Conservation (phyloP, 1,140 invertebrate species). For the Nylanderia fulva region DNA sequence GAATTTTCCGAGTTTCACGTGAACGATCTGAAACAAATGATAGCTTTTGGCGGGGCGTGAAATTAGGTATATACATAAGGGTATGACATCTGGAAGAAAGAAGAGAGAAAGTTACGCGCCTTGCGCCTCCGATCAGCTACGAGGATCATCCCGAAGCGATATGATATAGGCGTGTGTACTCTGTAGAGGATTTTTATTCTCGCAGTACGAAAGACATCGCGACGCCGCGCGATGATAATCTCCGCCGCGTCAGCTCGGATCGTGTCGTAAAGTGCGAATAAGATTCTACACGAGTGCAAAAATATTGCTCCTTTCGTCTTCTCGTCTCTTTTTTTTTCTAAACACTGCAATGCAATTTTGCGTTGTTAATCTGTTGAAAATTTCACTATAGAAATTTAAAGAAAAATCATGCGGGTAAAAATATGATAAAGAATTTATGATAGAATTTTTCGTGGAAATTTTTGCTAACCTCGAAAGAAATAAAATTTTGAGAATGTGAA, state of each 20-base stretch:
- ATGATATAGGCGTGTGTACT: slow-evolving; percentile 28
- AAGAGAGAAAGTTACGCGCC: not conserved
- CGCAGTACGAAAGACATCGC: slow-evolving; percentile 24
- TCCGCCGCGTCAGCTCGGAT: slow-evolving; percentile 62
- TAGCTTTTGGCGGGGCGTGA: slow-evolving; percentile 36
- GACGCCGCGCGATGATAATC: slow-evolving; percentile 52
- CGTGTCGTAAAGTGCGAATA: slow-evolving; percentile 6
- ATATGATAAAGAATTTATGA: no score
- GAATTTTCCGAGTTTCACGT: not conserved
- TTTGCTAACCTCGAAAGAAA: not conserved
- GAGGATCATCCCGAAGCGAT: slow-evolving; percentile 42
- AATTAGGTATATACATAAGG: slow-evolving; percentile 46
- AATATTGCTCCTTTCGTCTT: not conserved
- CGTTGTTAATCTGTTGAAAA: slow-evolving; percentile 8
- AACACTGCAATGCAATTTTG: not conserved
- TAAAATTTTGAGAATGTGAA: not conserved
- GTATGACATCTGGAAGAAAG: slow-evolving; percentile 16
- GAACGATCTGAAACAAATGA: slow-evolving; percentile 38
- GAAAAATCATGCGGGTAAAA: no score
- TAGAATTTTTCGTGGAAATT: not conserved
- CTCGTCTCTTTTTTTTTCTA: not conserved
- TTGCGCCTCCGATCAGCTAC: slow-evolving; percentile 23
- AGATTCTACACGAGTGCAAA: slow-evolving; percentile 52
- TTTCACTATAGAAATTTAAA: not conserved
- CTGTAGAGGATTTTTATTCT: slow-evolving; percentile 54